Evolutionary conservation across 2,113 vertebrate genomes (phyloP).

Genomic region (Sarotherodon lohbergeri): DNA sequence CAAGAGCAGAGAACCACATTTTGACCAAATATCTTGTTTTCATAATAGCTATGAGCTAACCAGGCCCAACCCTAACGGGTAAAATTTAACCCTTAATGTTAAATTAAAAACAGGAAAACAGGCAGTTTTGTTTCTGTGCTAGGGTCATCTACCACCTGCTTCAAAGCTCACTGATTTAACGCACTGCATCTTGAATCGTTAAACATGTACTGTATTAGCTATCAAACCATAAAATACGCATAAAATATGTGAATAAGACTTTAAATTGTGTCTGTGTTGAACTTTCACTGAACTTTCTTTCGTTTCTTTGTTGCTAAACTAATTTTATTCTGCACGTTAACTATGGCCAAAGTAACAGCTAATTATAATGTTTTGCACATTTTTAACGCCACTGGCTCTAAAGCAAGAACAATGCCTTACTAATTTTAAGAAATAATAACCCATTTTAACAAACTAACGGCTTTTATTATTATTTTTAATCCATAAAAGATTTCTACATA

Average conservation of each 20-base stretch:
- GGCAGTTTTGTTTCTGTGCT: no score
- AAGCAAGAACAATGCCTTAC: accelerated
- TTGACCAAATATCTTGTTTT: neutral
- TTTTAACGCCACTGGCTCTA: neutral
- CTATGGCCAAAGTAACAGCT: neutral
- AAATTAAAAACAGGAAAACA: no score
- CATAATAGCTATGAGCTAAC: neutral
- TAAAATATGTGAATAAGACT: neutral
- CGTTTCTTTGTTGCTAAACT: neutral
- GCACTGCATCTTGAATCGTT: neutral
- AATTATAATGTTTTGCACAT: neutral
- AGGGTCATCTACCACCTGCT: no score
- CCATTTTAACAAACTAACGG: neutral
- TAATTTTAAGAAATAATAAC: neutral
- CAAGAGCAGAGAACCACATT: accelerated
- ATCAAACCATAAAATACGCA: neutral
- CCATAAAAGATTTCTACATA: neutral
- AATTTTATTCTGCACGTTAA: neutral
- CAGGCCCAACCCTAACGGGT: no score
- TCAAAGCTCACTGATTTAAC: neutral
- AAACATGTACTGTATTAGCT: neutral
- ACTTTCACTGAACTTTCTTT: neutral
- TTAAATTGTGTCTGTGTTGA: neutral
- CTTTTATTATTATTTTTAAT: neutral
- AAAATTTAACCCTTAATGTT: no score